Percentiles rank a stretch among this genome's conserved stretches.
Evolutionary conservation across 2,888 invertebrate species (phyloP).

Genomic region (Cheilosia soror): DNA sequence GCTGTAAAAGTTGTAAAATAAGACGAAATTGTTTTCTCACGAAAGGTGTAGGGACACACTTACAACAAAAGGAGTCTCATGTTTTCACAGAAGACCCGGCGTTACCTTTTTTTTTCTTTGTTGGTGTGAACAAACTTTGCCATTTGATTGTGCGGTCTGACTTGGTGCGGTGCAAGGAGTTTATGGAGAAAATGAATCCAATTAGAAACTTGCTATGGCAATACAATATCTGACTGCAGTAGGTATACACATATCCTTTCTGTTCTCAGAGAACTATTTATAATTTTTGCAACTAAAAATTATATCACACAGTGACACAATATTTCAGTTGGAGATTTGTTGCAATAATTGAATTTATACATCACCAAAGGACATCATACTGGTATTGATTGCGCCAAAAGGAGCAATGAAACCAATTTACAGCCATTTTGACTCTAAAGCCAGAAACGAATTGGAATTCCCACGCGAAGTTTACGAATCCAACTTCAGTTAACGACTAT

Average conservation of each 20-base stretch:
- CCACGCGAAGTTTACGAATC: conserved; percentile 28
- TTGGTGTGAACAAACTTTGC: conserved; percentile 12
- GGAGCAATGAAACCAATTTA: not conserved
- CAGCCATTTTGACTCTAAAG: not conserved
- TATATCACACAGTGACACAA: not conserved
- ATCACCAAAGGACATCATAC: not conserved
- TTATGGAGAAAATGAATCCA: conserved; percentile 8
- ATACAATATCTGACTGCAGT: not conserved
- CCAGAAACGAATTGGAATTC: not conserved
- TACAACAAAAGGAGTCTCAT: not conserved
- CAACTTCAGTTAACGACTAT: conserved; percentile 49
- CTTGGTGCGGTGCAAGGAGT: not conserved
- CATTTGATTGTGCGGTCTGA: conserved; percentile 25
- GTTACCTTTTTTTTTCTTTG: not conserved
- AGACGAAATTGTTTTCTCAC: conserved; percentile 14
- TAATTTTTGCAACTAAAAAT: not conserved
- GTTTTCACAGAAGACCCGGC: not conserved
- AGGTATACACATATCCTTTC: not conserved
- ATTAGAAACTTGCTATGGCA: conserved; percentile 33
- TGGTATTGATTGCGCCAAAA: not conserved
- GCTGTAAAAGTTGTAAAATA: conserved; percentile 14
- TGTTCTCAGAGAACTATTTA: not conserved
- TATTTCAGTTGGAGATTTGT: not conserved
- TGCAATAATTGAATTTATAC: not conserved
- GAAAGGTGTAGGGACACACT: not conserved